Evolutionary conservation across 2,113 vertebrate species (phyloP).

Genomic region (Delphinapterus leucas): DNA sequence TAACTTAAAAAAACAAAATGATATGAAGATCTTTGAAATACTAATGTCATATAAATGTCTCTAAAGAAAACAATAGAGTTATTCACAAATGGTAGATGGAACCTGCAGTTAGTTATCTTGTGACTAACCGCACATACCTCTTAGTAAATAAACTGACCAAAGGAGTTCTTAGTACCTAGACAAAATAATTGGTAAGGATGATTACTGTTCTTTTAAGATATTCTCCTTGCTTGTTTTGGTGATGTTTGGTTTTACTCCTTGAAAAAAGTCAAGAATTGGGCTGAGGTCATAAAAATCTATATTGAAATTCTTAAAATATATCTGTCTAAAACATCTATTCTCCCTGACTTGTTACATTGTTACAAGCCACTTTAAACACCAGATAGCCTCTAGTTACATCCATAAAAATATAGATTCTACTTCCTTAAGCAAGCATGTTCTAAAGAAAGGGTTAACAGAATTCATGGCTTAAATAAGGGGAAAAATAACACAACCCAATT

Average conservation of each 20-base stretch:
- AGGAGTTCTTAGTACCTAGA: not conserved
- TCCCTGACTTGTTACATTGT: not conserved
- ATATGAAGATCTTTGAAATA: not conserved
- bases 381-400: not conserved
- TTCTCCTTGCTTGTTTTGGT: not conserved
- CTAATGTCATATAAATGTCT: not conserved
- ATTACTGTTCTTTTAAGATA: not conserved
- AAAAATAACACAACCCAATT: slow-evolving; percentile 2
- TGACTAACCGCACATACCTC: not conserved
- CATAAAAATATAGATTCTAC: not conserved
- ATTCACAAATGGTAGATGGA: slow-evolving; percentile 3
- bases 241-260: not conserved
- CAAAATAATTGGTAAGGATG: not conserved
- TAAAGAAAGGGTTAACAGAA: slow-evolving; percentile 17
- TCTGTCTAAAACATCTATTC: not conserved
- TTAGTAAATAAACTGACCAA: slow-evolving; percentile 12
- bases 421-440: not conserved
- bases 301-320: not conserved
- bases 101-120: not conserved
- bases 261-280: slow-evolving; percentile 6
- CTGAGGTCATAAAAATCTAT: not conserved
- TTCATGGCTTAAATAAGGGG: not conserved
- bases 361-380: not conserved
- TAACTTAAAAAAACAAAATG: slow-evolving; percentile 17
- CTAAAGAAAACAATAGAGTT: slow-evolving; percentile 9